These are phyloP conservation scores for Ictidomys tridecemlineatus DNA, from an alignment of 2,113 vertebrate species.

Conservation along the genomic window DNA sequence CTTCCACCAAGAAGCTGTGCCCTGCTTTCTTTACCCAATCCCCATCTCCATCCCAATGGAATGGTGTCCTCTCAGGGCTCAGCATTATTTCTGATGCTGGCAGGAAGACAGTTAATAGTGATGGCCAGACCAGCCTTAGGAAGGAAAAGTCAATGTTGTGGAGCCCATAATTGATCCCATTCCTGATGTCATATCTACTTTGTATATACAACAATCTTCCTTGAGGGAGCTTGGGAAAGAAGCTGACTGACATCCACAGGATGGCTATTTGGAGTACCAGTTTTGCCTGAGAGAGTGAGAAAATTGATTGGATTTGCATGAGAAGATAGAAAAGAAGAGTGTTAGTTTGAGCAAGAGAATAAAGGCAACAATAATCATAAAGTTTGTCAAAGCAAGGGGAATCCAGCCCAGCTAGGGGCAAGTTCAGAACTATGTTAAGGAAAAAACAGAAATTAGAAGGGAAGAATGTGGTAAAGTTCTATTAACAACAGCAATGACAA, in stretches of 20 bases:
- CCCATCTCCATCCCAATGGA: not conserved
- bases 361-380: slow-evolving; percentile 54
- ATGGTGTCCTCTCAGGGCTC: not conserved
- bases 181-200: not conserved
- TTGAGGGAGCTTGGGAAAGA: slow-evolving; percentile 23
- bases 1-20: not conserved
- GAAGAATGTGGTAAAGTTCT: not conserved
- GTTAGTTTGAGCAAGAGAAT: slow-evolving; percentile 65
- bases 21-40: not conserved
- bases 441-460: slow-evolving; percentile 35
- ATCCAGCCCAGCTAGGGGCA: not conserved
- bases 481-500: not conserved
- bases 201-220: not conserved
- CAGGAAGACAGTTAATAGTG: not conserved
- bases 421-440: not conserved
- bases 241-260: not conserved
- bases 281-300: slow-evolving; percentile 64
- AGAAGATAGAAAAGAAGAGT: slow-evolving; percentile 65
- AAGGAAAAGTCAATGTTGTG: not conserved
- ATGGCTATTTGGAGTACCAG: slow-evolving; percentile 60
- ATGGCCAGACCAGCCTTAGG: not conserved
- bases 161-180: not conserved
- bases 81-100: slow-evolving; percentile 4
- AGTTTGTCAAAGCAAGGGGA: slow-evolving; percentile 40
- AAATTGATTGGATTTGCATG: slow-evolving; percentile 60